A percentile compares a stretch with the other conserved stretches of the same genome.
phyloP scores from a whole-genome alignment of 2,113 vertebrate species.

The Sylvilagus bachmani region DNA sequence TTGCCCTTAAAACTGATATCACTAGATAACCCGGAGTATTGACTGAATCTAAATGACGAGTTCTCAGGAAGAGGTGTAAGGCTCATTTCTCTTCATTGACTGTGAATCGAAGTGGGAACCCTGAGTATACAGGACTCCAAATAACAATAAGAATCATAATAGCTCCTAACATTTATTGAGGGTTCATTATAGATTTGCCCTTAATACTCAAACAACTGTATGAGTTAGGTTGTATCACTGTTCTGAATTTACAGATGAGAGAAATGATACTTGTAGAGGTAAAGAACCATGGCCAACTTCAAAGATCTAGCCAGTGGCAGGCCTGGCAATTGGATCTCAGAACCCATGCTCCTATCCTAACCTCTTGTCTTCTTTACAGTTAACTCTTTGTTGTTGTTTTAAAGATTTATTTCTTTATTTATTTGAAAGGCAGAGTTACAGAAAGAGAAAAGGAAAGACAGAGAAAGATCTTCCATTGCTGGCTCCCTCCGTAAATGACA shows the following conservation, averaged over 20 bases:
- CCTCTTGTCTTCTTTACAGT: not conserved
- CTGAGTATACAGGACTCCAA: conserved; percentile 14
- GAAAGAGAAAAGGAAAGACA: too few species aligned
- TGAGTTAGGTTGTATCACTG: not conserved
- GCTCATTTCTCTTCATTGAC: conserved; percentile 78
- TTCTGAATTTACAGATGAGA: conserved; percentile 55
- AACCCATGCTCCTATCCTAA: not conserved
- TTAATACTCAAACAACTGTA: conserved; percentile 52
- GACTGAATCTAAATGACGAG: conserved; percentile 81
- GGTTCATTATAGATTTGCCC: conserved; percentile 51
- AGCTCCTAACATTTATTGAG: conserved; percentile 49
- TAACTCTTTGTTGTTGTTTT: not conserved
- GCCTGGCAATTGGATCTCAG: not conserved
- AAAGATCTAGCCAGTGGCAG: conserved; percentile 26
- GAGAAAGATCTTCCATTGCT: too few species aligned
- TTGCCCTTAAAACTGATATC: conserved; percentile 80
- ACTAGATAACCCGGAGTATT: conserved; percentile 74
- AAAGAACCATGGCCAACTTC: conserved; percentile 35
- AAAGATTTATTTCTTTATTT: too few species aligned
- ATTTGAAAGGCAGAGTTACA: too few species aligned
- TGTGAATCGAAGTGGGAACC: conserved; percentile 56
- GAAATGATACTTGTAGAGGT: not conserved
- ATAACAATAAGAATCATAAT: conserved; percentile 64
- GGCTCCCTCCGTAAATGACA: too few species aligned
- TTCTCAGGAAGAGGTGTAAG: conserved; percentile 69